Evolutionary conservation across 2,113 vertebrate species (phyloP).

Genomic region (Loxodonta africana): DNA sequence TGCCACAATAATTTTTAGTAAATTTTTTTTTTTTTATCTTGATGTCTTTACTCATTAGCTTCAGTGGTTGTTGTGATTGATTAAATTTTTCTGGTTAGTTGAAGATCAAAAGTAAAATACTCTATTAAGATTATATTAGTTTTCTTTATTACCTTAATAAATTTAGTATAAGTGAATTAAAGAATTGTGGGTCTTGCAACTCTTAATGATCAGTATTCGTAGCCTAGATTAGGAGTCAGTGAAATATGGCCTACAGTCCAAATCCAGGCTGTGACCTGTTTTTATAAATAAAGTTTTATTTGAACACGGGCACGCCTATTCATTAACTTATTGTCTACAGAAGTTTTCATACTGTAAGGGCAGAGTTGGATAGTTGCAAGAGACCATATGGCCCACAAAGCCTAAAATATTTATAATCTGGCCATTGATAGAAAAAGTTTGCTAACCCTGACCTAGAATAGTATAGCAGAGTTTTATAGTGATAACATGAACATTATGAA

Average conservation of each 20-base stretch:
- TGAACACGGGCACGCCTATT: neutral
- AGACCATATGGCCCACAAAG: neutral
- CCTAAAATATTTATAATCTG: neutral
- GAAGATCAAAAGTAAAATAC: conserved; percentile 42
- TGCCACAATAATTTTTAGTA: neutral
- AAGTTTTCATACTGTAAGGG: neutral
- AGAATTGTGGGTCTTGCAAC: neutral
- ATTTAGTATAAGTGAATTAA: neutral
- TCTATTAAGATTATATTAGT: neutral
- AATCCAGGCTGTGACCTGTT: neutral
- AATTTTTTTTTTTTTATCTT: conserved; percentile 30
- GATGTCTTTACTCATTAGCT: conserved; percentile 13
- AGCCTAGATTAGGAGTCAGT: neutral
- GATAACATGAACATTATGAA: neutral
- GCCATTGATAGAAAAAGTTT: neutral
- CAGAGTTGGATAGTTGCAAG: neutral
- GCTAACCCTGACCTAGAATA: neutral
- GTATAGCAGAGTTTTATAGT: neutral
- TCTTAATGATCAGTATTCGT: neutral
- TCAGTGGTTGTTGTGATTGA: conserved; percentile 25
- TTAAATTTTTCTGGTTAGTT: conserved; percentile 38
- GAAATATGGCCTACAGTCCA: too few relatives aligned
- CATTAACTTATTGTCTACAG: neutral
- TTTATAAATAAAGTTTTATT: neutral
- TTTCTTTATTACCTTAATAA: neutral